Conservation (phyloP, 2,797 vertebrate species). For the Microtus californicus region DNA sequence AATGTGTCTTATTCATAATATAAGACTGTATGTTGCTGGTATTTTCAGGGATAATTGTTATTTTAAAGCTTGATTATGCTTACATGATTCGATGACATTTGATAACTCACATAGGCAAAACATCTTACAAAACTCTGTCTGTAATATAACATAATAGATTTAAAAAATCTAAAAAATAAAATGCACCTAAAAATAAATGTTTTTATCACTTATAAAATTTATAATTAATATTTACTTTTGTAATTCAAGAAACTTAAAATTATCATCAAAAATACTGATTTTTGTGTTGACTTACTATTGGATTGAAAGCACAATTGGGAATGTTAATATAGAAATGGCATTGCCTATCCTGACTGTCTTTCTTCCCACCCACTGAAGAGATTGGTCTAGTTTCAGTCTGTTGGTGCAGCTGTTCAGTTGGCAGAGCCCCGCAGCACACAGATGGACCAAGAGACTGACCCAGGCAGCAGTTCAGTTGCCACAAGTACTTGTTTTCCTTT, state of each 20-base stretch:
- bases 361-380: background rate
- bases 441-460: conserved; percentile 20
- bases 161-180: conserved; percentile 27
- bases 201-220: background rate
- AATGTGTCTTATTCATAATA: background rate
- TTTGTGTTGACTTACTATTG: conserved; percentile 31
- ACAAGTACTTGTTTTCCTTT: background rate
- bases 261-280: background rate
- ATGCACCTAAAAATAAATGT: background rate
- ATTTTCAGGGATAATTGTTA: background rate
- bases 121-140: background rate
- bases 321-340: background rate
- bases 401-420: conserved; percentile 52
- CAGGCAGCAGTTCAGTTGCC: background rate
- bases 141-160: background rate
- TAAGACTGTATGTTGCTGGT: background rate
- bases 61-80: background rate
- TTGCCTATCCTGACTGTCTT: background rate
- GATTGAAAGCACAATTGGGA: background rate
- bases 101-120: background rate
- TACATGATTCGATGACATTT: background rate
- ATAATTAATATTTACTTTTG: conserved; percentile 5
- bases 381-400: conserved; percentile 21
- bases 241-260: background rate
- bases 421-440: background rate